These are phyloP conservation scores for Trachythela sp. DNA, from an alignment of 64 coral and sea anemone species.

Conservation along the genomic window DNA sequence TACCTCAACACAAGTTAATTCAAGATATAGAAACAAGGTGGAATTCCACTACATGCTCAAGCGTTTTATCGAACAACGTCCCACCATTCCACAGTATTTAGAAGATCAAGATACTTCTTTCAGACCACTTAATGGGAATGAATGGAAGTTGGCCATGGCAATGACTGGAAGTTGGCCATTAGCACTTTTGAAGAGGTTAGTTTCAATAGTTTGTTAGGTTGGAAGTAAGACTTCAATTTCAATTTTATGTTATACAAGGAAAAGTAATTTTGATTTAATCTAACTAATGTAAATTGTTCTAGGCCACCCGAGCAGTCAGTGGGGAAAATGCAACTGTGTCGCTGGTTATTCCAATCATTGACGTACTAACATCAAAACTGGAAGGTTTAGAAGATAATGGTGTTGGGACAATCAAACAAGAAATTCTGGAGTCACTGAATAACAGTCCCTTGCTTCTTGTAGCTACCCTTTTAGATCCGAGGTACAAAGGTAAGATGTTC, in stretches of 20 bases:
- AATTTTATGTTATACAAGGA: no score
- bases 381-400: background rate
- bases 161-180: background rate
- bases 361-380: background rate
- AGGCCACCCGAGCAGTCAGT: background rate
- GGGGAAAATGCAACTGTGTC: background rate
- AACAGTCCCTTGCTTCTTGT: no score
- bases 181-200: background rate
- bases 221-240: no score
- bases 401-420: no score
- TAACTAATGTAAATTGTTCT: background rate
- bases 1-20: constrained; percentile 14
- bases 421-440: no score
- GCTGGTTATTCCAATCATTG: background rate
- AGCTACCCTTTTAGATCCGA: no score
- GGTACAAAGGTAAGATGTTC: no score
- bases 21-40: background rate
- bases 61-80: background rate
- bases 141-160: background rate
- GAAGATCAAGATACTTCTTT: background rate
- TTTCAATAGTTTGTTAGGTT: no score
- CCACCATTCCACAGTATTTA: background rate
- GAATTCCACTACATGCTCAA: constrained; percentile 4
- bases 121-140: background rate
- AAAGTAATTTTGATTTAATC: no score